These are phyloP conservation scores for Drymodes brunneopygia DNA, from an alignment of 2,113 vertebrate species.

Conservation along the genomic window DNA sequence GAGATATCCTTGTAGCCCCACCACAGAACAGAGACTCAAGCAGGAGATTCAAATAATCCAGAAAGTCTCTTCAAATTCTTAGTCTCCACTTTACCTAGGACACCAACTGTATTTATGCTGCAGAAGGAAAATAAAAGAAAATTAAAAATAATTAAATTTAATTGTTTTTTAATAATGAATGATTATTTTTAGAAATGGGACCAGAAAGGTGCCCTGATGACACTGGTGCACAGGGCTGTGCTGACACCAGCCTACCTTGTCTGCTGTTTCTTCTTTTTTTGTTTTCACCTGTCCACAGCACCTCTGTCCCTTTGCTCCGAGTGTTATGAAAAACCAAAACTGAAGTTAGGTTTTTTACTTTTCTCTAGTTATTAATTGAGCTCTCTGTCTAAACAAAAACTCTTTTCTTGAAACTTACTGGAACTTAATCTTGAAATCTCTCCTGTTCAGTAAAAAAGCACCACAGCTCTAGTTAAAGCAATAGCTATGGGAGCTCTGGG, in stretches of 20 bases:
- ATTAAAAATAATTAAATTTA: not conserved
- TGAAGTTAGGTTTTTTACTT: not conserved
- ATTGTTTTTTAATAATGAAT: not conserved
- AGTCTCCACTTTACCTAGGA: not conserved
- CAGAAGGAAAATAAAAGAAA: not conserved
- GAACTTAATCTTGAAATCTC: not conserved
- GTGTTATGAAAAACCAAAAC: not conserved
- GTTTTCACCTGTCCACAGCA: not conserved
- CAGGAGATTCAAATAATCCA: not conserved
- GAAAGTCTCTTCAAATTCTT: not conserved
- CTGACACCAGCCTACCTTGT: not conserved
- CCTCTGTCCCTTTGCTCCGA: not conserved
- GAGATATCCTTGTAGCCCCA: not conserved
- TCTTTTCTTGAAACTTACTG: not conserved
- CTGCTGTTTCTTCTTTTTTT: not conserved
- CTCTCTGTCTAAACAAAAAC: not conserved
- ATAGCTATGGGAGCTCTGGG: not conserved
- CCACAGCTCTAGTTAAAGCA: not conserved
- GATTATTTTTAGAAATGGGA: not conserved
- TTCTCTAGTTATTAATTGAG: not conserved
- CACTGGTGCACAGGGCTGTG: not conserved
- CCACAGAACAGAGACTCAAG: not conserved
- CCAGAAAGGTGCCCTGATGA: not conserved
- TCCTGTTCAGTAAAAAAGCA: not conserved
- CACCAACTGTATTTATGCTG: not conserved